Evolutionary conservation across 2,888 invertebrate genomes (phyloP).

Genomic region (Harpagoxenus sublaevis): DNA sequence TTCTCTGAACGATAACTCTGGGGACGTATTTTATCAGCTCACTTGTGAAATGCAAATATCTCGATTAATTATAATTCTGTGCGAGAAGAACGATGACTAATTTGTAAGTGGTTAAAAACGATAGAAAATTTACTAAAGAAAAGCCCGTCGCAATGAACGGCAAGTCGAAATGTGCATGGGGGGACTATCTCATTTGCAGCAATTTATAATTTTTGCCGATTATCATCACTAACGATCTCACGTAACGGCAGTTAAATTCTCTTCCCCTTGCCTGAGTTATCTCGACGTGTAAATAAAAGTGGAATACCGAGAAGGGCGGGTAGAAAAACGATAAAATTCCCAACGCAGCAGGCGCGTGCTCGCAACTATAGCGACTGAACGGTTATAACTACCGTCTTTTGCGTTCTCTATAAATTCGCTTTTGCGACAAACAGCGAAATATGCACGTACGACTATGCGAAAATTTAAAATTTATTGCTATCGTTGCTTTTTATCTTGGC

Average conservation of each 20-base stretch:
- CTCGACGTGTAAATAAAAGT: constrained; percentile 40
- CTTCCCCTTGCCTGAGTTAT: constrained; percentile 27
- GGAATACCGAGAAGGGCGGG: neutral
- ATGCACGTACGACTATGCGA: constrained; percentile 26
- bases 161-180: constrained; percentile 16
- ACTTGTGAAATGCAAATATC: neutral
- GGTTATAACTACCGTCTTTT: neutral
- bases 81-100: neutral
- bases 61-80: constrained; percentile 4
- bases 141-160: neutral
- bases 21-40: neutral
- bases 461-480: constrained; percentile 31
- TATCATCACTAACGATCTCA: constrained; percentile 55
- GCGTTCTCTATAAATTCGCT: constrained; percentile 24
- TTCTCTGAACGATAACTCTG: neutral
- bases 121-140: neutral
- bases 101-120: neutral
- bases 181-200: constrained; percentile 11
- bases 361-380: constrained; percentile 17
- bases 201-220: constrained; percentile 46
- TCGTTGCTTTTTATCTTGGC: constrained; percentile 24
- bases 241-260: constrained; percentile 41
- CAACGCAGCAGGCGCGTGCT: neutral
- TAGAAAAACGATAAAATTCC: constrained; percentile 25
- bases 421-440: constrained; percentile 23